Base-by-base conservation (phyloP, 1,140 invertebrate genomes). In the Battus philenor region DNA sequence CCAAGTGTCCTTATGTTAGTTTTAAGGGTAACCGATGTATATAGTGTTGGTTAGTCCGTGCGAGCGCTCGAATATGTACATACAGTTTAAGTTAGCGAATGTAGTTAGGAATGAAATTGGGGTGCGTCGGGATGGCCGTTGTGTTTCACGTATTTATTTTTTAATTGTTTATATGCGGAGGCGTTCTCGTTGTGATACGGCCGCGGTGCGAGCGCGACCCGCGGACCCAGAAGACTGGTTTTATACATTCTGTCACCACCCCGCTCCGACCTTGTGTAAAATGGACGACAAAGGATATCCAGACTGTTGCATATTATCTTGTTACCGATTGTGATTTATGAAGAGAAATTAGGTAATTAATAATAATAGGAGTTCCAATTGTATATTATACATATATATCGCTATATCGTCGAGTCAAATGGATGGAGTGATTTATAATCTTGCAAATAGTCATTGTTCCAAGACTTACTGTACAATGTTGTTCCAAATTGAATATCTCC, bases 361-460 rank as follows among this genome's bases (percentile, higher is more conserved):
- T 82, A 78, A 77, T 78, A 82, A 80, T 84, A 84, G 80, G 77
- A 84, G 80, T 81, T 84, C 80, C 80, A 84, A 84, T 81, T 84
- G 80, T 80, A 78, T 84, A 81, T 72, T 79, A 83, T 79, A 79
- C 67, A 68, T 78, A 76, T 77, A 70, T 72, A 74, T 75, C 72
- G 68, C 70, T 77, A 65, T 78, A 74, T 73, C 61, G 47, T 51
- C 31, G 45, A 67, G 57, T 73, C 66, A 57, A 64, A 71, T 79
- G 68, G 46, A 48, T 48, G 33, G 61, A 53, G 32, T 63, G 49
- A 56, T 59, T 43, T 59, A 55, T 39, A 52, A 53, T 24, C 39
- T 52, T 54, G 47, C 31, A 30, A 44, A 46, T 38, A 50, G 46
- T 49, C 47, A 41, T 26, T 41, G 38, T 41, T 41, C 24, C 38